A percentile compares a stretch with the other conserved stretches of the same genome.
Conservation (phyloP, 2,888 invertebrate species). For the Dicycla oo region DNA sequence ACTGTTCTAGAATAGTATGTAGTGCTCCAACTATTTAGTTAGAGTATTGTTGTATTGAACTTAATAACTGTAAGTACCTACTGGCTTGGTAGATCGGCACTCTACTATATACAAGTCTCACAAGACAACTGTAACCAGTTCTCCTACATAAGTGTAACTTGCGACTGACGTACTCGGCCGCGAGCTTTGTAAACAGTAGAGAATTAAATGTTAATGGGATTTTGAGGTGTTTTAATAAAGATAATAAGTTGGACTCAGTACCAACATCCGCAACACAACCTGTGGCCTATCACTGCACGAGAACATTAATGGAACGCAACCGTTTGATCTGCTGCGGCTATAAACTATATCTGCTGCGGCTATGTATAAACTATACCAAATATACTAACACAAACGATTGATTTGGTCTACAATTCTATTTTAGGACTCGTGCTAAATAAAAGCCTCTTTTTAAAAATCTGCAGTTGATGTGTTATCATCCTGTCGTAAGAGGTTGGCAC, state of each 20-base stretch:
- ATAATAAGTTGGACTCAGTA: background rate
- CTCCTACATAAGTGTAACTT: background rate
- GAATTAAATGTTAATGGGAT: background rate
- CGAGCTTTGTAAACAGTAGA: background rate
- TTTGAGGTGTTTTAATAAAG: background rate
- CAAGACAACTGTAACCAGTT: background rate
- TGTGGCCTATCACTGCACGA: background rate
- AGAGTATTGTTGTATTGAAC: no score
- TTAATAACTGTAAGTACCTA: no score
- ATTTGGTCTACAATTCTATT: background rate
- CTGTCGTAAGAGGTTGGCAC: background rate
- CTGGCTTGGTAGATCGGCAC: no score
- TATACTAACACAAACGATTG: background rate
- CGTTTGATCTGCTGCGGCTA: slow-evolving; percentile 27
- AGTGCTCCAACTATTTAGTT: no score
- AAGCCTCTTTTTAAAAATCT: background rate
- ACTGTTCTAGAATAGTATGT: slow-evolving; percentile 11
- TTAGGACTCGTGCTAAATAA: background rate
- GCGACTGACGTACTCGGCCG: background rate
- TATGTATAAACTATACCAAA: no score
- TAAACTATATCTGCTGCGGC: slow-evolving; percentile 34
- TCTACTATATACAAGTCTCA: background rate
- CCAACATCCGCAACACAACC: background rate
- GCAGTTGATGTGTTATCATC: background rate
- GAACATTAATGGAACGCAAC: slow-evolving; percentile 24